These are phyloP conservation scores for Camponotus floridanus DNA, from an alignment of 1,140 invertebrate genomes.

Conservation along the genomic window DNA sequence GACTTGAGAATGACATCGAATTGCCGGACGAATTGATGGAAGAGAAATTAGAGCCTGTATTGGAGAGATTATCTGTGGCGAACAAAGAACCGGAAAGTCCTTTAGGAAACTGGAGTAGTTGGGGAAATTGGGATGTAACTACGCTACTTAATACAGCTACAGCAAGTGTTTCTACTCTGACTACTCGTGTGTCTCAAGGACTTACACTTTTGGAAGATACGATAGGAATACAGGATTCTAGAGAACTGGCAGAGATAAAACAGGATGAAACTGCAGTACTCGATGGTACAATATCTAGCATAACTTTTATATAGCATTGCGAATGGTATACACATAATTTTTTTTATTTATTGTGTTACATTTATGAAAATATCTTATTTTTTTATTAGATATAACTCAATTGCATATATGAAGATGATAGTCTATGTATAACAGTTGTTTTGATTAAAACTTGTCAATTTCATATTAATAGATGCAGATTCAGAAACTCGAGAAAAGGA, in stretches of 20 bases:
- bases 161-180: slow-evolving; percentile 91
- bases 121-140: slow-evolving; percentile 90
- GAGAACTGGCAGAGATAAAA: slow-evolving; percentile 76
- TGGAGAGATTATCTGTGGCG: slow-evolving; percentile 72
- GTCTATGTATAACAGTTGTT: neutral
- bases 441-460: slow-evolving; percentile 36
- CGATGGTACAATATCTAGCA: slow-evolving; percentile 47
- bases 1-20: slow-evolving; percentile 77
- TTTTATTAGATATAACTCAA: neutral
- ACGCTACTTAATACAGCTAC: slow-evolving; percentile 91
- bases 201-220: slow-evolving; percentile 91
- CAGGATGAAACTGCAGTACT: slow-evolving; percentile 73
- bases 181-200: slow-evolving; percentile 92
- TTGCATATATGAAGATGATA: neutral
- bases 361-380: neutral
- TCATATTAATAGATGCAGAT: slow-evolving; percentile 66
- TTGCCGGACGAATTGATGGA: slow-evolving; percentile 77
- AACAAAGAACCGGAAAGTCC: slow-evolving; percentile 59
- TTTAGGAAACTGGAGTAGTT: slow-evolving; percentile 86
- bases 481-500: slow-evolving; percentile 44
- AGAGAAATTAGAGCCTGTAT: slow-evolving; percentile 74
- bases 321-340: neutral
- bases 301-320: neutral
- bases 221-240: slow-evolving; percentile 91
- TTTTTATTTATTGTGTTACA: neutral